Conservation (phyloP, 2,113 vertebrate genomes). For the Tragelaphus strepsiceros region DNA sequence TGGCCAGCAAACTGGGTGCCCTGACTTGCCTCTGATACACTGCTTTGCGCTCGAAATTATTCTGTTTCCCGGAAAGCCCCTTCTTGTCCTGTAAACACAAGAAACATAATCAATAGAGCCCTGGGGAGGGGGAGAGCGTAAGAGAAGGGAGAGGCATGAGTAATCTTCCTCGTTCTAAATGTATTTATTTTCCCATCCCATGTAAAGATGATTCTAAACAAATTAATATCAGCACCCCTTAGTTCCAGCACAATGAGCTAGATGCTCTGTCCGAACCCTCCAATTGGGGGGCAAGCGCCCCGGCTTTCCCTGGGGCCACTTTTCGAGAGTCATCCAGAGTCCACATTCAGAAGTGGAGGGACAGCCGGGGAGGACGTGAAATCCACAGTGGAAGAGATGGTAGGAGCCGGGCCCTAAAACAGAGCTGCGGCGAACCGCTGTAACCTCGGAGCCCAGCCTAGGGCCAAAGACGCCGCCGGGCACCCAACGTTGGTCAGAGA, state of each 20-base stretch:
- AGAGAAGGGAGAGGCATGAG: not conserved
- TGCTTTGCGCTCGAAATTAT: constrained; percentile 89
- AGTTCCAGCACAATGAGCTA: not conserved
- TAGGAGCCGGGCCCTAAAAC: not conserved
- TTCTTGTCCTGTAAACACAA: constrained; percentile 91
- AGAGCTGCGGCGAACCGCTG: not conserved
- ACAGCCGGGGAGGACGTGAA: not conserved
- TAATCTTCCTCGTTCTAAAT: not conserved
- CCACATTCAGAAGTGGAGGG: not conserved
- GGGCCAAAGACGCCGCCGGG: not conserved
- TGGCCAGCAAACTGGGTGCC: constrained; percentile 94
- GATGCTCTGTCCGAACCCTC: not conserved
- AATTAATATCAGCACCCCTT: not conserved
- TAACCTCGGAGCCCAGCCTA: fast-evolving
- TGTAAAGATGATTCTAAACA: not conserved
- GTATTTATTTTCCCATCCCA: not conserved
- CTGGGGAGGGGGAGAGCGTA: fast-evolving
- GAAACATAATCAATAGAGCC: not conserved
- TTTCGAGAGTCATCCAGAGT: not conserved
- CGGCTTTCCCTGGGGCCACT: not conserved
- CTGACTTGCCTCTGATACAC: constrained; percentile 94
- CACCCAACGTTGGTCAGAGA: not conserved
- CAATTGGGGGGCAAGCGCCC: not conserved
- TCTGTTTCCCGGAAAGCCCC: constrained; percentile 90
- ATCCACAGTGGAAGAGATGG: fast-evolving